A percentile compares a stretch with the other conserved stretches of the same genome.
Evolutionary conservation across 2,797 vertebrate species (phyloP).

Genomic region (Kryptopterus vitreolus): DNA sequence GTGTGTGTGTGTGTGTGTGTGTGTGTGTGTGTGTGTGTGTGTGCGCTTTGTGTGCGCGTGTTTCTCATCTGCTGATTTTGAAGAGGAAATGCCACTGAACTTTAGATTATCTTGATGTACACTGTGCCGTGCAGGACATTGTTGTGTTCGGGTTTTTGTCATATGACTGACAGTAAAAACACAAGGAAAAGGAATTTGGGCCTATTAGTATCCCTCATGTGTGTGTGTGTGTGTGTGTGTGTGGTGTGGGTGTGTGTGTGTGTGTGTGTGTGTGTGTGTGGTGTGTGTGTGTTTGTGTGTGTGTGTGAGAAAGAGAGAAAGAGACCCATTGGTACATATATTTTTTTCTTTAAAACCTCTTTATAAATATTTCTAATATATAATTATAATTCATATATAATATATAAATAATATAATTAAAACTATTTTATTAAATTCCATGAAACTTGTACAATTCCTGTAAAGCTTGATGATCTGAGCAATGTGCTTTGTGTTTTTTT

Average conservation of each 20-base stretch:
- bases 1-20: not conserved
- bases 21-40: constrained; percentile 12
- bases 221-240: not conserved
- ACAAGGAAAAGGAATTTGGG: not conserved
- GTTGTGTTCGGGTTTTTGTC: not conserved
- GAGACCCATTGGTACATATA: too few relatives aligned
- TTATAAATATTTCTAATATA: not conserved
- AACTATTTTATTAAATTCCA: too few relatives aligned
- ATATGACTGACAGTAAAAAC: constrained; percentile 3
- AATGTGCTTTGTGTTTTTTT: too few relatives aligned
- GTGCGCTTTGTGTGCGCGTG: not conserved
- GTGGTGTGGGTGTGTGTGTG: not conserved
- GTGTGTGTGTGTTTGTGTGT: too few relatives aligned
- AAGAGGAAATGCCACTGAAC: not conserved
- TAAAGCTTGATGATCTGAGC: too few relatives aligned
- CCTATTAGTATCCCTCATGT: too few relatives aligned
- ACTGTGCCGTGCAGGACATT: not conserved
- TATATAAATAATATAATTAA: too few relatives aligned
- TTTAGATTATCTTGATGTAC: not conserved
- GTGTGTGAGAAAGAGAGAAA: too few relatives aligned
- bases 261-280: too few relatives aligned
- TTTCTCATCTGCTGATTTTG: not conserved
- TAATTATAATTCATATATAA: not conserved
- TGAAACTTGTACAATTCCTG: too few relatives aligned
- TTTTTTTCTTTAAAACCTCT: not conserved